phyloP scores from a whole-genome alignment of 1,140 invertebrate species.

The Tribolium madens region DNA sequence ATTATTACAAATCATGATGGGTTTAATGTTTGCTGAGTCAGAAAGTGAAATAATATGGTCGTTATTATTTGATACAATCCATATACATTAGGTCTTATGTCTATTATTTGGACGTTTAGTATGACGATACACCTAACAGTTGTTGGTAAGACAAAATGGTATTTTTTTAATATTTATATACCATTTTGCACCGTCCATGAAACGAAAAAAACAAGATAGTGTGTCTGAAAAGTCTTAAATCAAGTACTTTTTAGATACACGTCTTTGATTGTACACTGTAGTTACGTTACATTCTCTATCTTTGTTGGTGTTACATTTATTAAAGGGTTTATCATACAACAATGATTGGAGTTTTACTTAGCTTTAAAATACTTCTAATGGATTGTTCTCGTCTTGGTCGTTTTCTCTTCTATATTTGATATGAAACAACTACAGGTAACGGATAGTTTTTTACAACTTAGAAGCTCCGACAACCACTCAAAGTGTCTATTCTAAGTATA shows the following conservation, averaged over 20 bases:
- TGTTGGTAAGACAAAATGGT: not conserved
- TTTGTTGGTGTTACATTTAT: constrained; percentile 41
- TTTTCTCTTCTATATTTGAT: constrained; percentile 15
- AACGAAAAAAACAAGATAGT: constrained; percentile 9
- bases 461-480: not conserved
- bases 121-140: not conserved
- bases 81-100: constrained; percentile 7
- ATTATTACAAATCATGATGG: constrained; percentile 33
- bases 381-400: constrained; percentile 41
- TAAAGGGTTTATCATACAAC: constrained; percentile 40
- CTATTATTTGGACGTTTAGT: constrained; percentile 22
- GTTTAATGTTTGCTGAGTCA: not conserved
- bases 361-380: constrained; percentile 9
- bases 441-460: constrained; percentile 10
- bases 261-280: constrained; percentile 41
- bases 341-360: constrained; percentile 36
- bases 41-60: constrained; percentile 4
- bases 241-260: constrained; percentile 4
- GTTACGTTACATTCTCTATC: constrained; percentile 18
- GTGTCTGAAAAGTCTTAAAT: constrained; percentile 4
- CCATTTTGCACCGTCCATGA: constrained; percentile 9
- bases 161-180: not conserved
- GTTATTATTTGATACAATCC: constrained; percentile 8
- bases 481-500: constrained; percentile 37
- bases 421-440: constrained; percentile 28